Evolutionary conservation across 2,113 vertebrate genomes (phyloP).

Genomic region (Apaloderma vittatum): DNA sequence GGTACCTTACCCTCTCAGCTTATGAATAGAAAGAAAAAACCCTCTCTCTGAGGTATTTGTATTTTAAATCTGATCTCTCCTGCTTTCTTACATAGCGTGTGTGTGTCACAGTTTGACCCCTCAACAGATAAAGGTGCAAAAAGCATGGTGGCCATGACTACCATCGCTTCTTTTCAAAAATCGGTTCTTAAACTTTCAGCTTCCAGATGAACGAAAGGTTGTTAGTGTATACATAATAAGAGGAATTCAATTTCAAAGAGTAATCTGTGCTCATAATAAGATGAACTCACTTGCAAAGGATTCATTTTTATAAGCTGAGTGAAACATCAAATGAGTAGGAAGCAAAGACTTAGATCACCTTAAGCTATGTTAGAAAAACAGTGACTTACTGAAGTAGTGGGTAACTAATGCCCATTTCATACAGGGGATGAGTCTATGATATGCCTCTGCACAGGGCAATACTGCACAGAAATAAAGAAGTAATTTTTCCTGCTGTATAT

Average conservation of each 20-base stretch:
- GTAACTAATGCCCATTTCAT: background rate
- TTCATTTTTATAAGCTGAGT: conserved; percentile 45
- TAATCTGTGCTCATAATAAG: background rate
- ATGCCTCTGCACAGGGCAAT: background rate
- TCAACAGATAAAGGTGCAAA: background rate
- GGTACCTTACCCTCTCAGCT: background rate
- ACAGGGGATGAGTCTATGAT: background rate
- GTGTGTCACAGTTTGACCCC: background rate
- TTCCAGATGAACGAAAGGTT: background rate
- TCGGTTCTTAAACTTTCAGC: background rate
- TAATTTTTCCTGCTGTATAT: background rate
- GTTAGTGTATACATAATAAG: background rate
- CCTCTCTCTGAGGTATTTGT: background rate
- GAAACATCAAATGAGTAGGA: background rate
- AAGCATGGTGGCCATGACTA: background rate
- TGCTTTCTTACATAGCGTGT: rapidly evolving
- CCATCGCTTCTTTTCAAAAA: background rate
- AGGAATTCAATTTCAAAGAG: background rate
- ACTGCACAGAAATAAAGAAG: background rate
- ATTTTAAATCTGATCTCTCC: background rate
- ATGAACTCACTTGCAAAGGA: background rate
- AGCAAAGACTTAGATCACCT: background rate
- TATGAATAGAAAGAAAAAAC: background rate
- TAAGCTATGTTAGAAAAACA: background rate
- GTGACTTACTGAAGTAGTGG: background rate